Base-by-base conservation (phyloP, 2,888 invertebrate genomes). In the Caenorhabditis uteleia region DNA sequence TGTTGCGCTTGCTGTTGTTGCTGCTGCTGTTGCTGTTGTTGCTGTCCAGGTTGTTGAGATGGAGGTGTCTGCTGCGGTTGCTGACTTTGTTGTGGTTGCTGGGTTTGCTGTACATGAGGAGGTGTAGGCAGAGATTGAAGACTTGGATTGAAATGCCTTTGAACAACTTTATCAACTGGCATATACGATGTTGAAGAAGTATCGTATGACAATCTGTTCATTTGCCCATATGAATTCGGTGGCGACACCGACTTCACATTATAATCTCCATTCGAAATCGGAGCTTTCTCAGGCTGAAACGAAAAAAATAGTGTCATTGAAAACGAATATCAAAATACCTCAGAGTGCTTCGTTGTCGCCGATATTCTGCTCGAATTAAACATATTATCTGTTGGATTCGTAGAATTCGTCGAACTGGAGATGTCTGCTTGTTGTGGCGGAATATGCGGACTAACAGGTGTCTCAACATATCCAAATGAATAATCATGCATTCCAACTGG, bases 381-480 rank as follows among this genome's bases (percentile, higher is more conserved):
- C 21, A 65, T 31, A 43, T 65, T 55, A 29, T 65, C 59, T 27
- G 42, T 55, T 14, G 36, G 31, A 33, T 49, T 55, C 3, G 54
- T 42, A 46, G 67, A 67, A 48, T 60, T 59, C 51, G 66, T 51
- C 20, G 59, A 47, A 43, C 40, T 53, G 14, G 65, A 65, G n/a
- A 55, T 45, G 47, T 65, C 65, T 8, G 65, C 50, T n/a, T n/a
- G n/a, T n/a, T n/a, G n/a, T 8, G 64, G 39, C 20, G 53, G 57
- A 50, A 44, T 27, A 10, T 56, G 36, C 8, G 68, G 58, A 16
- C 57, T 55, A 36, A 55, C 40, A 8, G 68, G 53, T 26, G 51
- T 53, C 4, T 71, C 71, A 34, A 68, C 68, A 51, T 65, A 72
- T 23, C 72, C 72, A 42, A 72, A 72, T 25, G 66, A 65, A 34